phyloP scores from a whole-genome alignment of 2,113 vertebrate genomes.

The Sula dactylatra region DNA sequence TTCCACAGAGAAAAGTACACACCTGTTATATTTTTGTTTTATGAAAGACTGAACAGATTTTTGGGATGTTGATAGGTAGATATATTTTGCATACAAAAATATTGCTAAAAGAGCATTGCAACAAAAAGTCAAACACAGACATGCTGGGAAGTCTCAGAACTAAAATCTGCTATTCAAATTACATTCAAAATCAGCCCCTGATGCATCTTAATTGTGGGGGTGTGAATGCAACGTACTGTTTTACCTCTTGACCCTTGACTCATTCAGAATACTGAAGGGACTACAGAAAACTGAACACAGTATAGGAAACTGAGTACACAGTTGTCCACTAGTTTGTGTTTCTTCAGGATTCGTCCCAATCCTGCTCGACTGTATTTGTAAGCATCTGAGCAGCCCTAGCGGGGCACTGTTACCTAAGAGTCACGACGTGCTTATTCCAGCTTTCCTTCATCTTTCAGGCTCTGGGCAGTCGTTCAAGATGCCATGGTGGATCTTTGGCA shows the following conservation, averaged over 20 bases:
- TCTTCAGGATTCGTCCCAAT: neutral
- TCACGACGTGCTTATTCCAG: neutral
- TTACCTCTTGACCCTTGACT: neutral
- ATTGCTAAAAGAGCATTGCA: neutral
- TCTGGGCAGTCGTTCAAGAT: neutral
- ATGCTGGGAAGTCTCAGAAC: neutral
- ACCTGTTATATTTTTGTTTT: neutral
- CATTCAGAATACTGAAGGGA: neutral
- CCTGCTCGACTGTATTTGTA: neutral
- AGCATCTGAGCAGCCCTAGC: neutral
- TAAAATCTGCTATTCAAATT: neutral
- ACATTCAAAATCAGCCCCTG: neutral
- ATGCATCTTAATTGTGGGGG: neutral
- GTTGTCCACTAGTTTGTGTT: neutral
- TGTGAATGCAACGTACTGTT: neutral
- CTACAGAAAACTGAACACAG: neutral
- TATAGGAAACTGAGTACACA: neutral
- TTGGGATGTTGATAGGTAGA: neutral
- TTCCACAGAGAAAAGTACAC: neutral
- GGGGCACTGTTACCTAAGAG: neutral
- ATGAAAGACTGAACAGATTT: neutral
- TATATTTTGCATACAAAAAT: neutral
- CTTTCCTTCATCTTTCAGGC: neutral
- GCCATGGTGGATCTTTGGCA: fast-evolving
- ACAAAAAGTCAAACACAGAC: neutral